Percentiles rank a stretch among this genome's conserved stretches.
Evolutionary conservation across 2,113 vertebrate species (phyloP).

Genomic region (Phycodurus eques): DNA sequence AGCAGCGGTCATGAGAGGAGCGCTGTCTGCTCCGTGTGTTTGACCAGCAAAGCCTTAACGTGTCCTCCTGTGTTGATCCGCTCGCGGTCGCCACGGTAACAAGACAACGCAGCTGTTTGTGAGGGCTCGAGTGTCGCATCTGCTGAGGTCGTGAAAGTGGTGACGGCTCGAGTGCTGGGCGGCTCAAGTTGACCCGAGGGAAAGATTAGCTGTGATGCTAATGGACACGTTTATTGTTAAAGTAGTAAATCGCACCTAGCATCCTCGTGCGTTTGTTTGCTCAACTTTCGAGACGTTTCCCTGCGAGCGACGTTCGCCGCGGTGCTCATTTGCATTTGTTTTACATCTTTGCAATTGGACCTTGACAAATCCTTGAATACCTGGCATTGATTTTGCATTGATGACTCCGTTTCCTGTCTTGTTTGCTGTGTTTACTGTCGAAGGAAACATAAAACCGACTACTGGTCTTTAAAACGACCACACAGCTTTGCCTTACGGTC

Average conservation of each 20-base stretch:
- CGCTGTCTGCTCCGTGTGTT: conserved; percentile 6
- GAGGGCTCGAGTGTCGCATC: not conserved
- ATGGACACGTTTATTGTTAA: not conserved
- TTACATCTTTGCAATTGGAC: not conserved
- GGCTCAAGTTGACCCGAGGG: not conserved
- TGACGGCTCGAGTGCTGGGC: not conserved
- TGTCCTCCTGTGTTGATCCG: conserved; percentile 32
- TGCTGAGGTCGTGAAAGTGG: conserved; percentile 1
- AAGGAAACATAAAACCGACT: no score
- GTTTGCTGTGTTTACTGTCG: no score
- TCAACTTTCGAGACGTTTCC: not conserved
- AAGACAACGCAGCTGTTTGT: conserved; percentile 24
- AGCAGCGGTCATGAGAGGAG: no score
- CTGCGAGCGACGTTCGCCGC: not conserved
- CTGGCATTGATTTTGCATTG: no score
- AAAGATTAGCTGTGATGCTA: not conserved
- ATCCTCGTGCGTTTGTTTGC: not conserved
- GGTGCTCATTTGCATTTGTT: not conserved
- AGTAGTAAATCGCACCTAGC: not conserved
- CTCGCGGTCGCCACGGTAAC: conserved; percentile 57
- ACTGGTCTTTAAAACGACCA: no score
- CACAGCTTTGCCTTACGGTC: no score
- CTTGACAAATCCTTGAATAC: no score
- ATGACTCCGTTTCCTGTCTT: no score
- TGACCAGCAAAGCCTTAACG: conserved; percentile 16